A percentile compares a stretch with the other conserved stretches of the same genome.
These are phyloP conservation scores for Melieria picta DNA, from an alignment of 2,888 invertebrate genomes.

Conservation along the genomic window DNA sequence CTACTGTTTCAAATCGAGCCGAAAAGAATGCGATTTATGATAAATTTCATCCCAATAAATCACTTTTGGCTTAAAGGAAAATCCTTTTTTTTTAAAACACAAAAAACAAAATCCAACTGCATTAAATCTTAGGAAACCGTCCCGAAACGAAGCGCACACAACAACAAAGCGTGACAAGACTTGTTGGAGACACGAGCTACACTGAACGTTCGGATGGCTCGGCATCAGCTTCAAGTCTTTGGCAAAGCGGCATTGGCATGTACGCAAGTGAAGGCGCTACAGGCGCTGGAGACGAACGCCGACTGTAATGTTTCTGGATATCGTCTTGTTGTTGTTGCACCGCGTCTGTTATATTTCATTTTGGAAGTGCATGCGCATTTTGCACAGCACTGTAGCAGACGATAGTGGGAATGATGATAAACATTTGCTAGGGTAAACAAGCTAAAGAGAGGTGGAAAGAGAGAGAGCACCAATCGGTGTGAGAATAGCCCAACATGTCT, in stretches of 20 bases:
- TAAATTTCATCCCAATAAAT: neutral
- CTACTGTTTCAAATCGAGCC: neutral
- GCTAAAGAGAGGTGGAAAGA: neutral
- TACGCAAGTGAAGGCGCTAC: neutral
- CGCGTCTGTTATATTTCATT: neutral
- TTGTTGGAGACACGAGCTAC: constrained; percentile 66
- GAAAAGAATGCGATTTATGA: neutral
- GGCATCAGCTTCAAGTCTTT: constrained; percentile 60
- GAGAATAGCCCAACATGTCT: neutral
- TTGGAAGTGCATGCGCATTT: neutral
- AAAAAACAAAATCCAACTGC: neutral
- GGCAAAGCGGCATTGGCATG: constrained; percentile 15
- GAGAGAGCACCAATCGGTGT: neutral
- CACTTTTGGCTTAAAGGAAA: neutral
- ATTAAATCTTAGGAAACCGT: constrained; percentile 15
- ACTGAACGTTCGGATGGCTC: constrained; percentile 62
- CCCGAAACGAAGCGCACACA: neutral
- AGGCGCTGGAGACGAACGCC: neutral
- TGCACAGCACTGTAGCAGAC: constrained; percentile 9
- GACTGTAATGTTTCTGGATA: neutral
- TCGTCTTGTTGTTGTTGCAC: neutral
- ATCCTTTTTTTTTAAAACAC: neutral
- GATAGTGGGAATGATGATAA: neutral
- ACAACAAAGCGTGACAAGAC: constrained; percentile 59
- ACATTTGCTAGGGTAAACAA: neutral